Conservation (phyloP, 2,888 invertebrate species). For the Horisme vitalbata region DNA sequence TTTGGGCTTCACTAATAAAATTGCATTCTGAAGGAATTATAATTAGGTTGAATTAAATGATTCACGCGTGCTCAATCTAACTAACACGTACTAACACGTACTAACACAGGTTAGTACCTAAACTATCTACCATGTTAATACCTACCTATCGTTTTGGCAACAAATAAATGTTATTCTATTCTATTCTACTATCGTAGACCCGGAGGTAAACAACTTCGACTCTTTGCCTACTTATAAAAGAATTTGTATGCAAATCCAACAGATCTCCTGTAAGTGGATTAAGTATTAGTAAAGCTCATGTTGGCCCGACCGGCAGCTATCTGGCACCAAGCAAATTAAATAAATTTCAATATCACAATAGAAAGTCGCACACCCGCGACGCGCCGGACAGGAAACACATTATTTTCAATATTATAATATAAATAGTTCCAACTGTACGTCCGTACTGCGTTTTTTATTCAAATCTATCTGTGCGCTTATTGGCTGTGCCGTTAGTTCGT, state of each 20-base stretch:
- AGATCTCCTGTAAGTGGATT: slow-evolving; percentile 18
- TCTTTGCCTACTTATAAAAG: no score
- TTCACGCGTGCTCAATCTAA: no score
- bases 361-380: slow-evolving; percentile 45
- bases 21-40: no score
- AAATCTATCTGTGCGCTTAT: slow-evolving; percentile 45
- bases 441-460: slow-evolving; percentile 48
- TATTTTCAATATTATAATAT: slow-evolving; percentile 47
- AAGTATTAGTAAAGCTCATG: slow-evolving; percentile 11
- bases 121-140: no score
- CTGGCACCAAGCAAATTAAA: slow-evolving; percentile 35
- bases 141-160: no score
- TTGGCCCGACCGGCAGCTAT: slow-evolving; percentile 1
- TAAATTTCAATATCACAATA: slow-evolving; percentile 42
- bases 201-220: background rate
- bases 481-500: slow-evolving; percentile 42
- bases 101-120: no score
- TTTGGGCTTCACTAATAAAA: no score
- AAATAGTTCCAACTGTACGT: slow-evolving; percentile 45
- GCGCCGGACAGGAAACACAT: slow-evolving; percentile 41
- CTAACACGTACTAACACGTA: no score
- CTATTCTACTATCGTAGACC: background rate
- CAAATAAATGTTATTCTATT: background rate
- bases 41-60: no score
- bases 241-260: slow-evolving; percentile 15